Base-by-base conservation (phyloP, 2,888 invertebrate genomes). In the Gastracanthus pulcherrimus region DNA sequence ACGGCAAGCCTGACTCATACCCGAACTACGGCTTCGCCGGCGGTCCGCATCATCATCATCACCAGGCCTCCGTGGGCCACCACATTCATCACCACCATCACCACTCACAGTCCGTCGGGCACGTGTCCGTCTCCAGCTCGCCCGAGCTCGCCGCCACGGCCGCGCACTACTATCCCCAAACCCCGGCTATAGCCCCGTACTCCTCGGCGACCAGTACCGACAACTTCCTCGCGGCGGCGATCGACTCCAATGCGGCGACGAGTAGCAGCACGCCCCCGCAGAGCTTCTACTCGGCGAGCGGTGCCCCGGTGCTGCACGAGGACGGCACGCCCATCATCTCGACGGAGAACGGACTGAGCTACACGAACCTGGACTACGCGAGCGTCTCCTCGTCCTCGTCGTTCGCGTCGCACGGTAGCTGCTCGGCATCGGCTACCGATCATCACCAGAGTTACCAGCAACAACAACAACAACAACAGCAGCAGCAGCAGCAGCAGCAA, bases 321-420 rank as follows among this genome's bases (percentile, higher is more conserved):
- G 92, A 93, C 26, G 90, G 93, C 0, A 92, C 94, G 3, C 94
- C 95, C 16, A 96, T 97, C 64, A 97, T 97, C 86, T 96, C 95
- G 88, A 96, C 96, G 0, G 97, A 97, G 88, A 95, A 97, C 58
- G 97, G 97, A 0, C 93, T 98, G 81, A 97, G 97, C 91, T 98
- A 98, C 91, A 97, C 97, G 0, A 97, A 97, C 90, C 92, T 98
- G 87, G 97, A 98, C 91, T 97, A 97, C 87, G 94, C 94, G 3
- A 91, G 91, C 74, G 90, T 93, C 88, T 90, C 93, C 88, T 82
- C 90, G 36, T 85, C 88, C 67, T 86, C 88, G 85, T 62, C 92
- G 89, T 84, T 88, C 86, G 7, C 80, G 76, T 48, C 78, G 4
- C 76, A 76, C 19, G 60, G 34, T 38, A 58, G 76, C 38, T 82